Evolutionary conservation across 2,797 vertebrate genomes (phyloP), one percentile per base, ranked within the genome.

Genomic region (Epinephelus malabaricus): DNA sequence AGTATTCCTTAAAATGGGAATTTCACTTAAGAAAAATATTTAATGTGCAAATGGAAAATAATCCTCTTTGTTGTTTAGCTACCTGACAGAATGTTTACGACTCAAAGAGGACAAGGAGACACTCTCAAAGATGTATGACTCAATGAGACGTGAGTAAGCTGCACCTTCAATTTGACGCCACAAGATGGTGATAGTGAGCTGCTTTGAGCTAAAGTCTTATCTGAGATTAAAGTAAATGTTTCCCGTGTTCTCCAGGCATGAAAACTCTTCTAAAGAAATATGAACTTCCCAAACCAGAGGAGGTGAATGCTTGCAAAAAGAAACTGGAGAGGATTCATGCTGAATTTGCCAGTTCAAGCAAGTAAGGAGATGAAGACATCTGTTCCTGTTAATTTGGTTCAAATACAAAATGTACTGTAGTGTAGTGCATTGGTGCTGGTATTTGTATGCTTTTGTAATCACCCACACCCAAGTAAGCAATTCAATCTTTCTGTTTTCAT

Each of bases 71-170:
- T 56, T 43, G 3, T 66, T 53, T 65, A 99, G 98, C 90, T 99
- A 99, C 86, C 95, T 99, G 90, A 96, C 94, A 54, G 97, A 97
- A 89, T 97, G 95, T 85, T 91, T 99, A 76, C 94, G 91, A 77
- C 91, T 98, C 82, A 98, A 96, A 90, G 97, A 96, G 2, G 93
- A 97, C 60, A 96, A 92, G 90, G 90, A 95, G 73, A 93, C 89
- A 2, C 92, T 98, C 47, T 93, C 94, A 7, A 96, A 96, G 79
- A 92, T 98, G 91, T 94, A 97, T 1, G 98, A 98, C 25, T 90
- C 92, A n/a, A 97, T 99, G 97, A 97, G 96, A 95, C 93, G 98
- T 99, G 95, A 96, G 98, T 97, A 25, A 84, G 45, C 23, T 1
- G 72, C 73, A 82, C 66, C 43, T 90, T 38, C 65, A 11, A 1